Percentiles rank a stretch among this genome's conserved stretches.
phyloP scores from a whole-genome alignment of 2,113 vertebrate species.

The Entomyzon cyanotis region DNA sequence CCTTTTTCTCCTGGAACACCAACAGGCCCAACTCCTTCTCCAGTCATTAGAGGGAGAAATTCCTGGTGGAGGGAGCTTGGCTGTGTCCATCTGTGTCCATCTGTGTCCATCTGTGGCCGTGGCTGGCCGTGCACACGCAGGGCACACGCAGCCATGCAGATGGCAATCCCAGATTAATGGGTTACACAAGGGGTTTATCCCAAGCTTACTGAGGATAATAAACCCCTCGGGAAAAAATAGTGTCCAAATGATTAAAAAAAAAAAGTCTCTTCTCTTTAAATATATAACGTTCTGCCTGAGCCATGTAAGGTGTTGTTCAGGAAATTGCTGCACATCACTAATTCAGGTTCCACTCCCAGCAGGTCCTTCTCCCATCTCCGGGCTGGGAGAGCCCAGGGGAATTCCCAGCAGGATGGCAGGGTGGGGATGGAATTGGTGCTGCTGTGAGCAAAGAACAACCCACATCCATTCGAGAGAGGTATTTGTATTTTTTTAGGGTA shows the following conservation, averaged over 20 bases:
- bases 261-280: background rate
- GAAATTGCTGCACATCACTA: background rate
- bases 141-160: background rate
- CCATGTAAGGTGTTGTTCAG: background rate
- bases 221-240: background rate
- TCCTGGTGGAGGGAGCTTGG: rapidly evolving
- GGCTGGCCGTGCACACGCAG: rapidly evolving
- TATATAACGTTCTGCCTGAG: rapidly evolving
- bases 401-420: rapidly evolving
- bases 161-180: background rate
- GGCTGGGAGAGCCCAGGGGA: background rate
- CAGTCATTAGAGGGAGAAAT: background rate
- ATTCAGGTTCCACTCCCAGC: background rate
- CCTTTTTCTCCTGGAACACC: no score
- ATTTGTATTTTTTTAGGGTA: background rate
- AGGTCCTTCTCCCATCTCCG: rapidly evolving
- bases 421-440: rapidly evolving
- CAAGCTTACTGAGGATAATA: background rate
- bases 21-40: background rate
- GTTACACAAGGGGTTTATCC: conserved; percentile 37
- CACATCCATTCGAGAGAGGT: rapidly evolving
- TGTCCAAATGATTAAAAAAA: conserved; percentile 8
- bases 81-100: background rate
- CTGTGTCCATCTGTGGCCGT: no score
- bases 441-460: rapidly evolving